A percentile compares a stretch with the other conserved stretches of the same genome.
Conservation (phyloP, 2,888 invertebrate genomes). For the Dromius quadrimaculatus region DNA sequence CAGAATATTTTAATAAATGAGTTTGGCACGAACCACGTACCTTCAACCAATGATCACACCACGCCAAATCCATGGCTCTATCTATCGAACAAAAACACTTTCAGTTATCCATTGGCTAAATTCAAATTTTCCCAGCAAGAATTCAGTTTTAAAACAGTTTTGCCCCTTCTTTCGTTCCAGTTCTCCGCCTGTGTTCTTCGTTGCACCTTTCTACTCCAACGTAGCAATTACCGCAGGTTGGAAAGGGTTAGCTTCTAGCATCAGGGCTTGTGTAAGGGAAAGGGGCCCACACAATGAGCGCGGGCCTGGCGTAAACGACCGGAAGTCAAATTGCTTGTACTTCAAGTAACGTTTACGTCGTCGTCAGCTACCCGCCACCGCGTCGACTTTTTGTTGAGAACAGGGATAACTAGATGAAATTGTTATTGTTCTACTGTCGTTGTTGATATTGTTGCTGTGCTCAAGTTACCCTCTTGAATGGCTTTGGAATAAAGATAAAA, state of each 20-base stretch:
- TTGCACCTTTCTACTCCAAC: not conserved
- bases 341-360: conserved; percentile 50
- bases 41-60: too few relatives aligned
- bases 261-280: conserved; percentile 1
- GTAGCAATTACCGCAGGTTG: conserved; percentile 31
- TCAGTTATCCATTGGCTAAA: too few relatives aligned
- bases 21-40: too few relatives aligned
- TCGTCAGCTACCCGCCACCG: conserved; percentile 20
- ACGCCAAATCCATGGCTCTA: too few relatives aligned
- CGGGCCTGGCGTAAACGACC: conserved; percentile 43
- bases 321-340: conserved; percentile 51
- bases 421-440: conserved; percentile 35
- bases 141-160: too few relatives aligned
- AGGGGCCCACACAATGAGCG: conserved; percentile 13
- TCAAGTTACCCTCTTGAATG: not conserved
- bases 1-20: too few relatives aligned
- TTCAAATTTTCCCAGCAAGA: too few relatives aligned
- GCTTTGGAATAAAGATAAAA: conserved; percentile 32
- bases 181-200: not conserved
- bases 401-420: conserved; percentile 47
- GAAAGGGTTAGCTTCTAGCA: conserved; percentile 2
- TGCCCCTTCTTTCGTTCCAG: not conserved
- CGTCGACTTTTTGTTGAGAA: conserved; percentile 29
- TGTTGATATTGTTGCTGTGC: conserved; percentile 9
- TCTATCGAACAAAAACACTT: too few relatives aligned